A percentile compares a stretch with the other conserved stretches of the same genome.
Evolutionary conservation across 2,113 vertebrate genomes (phyloP).

Genomic region (Echinops telfairi): DNA sequence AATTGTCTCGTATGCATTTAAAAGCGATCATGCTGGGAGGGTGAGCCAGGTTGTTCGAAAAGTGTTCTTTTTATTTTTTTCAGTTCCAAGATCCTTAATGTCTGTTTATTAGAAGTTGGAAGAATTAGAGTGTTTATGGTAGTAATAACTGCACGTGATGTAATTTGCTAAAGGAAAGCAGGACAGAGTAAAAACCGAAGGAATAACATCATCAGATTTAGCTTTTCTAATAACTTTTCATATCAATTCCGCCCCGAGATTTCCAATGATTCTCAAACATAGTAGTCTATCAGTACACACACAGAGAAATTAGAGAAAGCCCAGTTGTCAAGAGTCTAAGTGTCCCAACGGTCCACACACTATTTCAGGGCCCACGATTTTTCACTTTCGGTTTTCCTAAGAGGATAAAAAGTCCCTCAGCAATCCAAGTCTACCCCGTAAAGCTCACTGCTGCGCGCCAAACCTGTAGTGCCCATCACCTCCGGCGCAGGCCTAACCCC

Average conservation of each 20-base stretch:
- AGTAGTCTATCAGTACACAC: background rate
- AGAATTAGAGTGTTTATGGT: background rate
- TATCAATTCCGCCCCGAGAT: background rate
- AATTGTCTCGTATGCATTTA: too few species aligned
- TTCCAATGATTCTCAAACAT: background rate
- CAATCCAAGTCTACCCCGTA: conserved; percentile 28
- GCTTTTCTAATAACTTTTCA: background rate
- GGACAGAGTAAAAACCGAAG: background rate
- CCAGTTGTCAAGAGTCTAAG: background rate
- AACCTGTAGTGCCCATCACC: background rate
- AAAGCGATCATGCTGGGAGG: too few species aligned
- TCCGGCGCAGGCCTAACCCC: background rate
- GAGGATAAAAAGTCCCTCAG: conserved; percentile 81
- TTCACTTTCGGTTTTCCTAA: conserved; percentile 71
- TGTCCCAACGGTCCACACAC: background rate
- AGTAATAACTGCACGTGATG: too few species aligned
- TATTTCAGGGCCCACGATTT: background rate
- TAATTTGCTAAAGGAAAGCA: background rate
- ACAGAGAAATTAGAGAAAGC: background rate
- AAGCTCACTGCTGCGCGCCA: background rate
- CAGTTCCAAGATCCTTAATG: background rate
- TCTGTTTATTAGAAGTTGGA: background rate
- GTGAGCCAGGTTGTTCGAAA: too few species aligned
- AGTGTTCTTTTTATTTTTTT: too few species aligned
- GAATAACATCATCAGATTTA: background rate